Evolutionary conservation across 2,113 vertebrate genomes (phyloP).

Genomic region (Orthonyx spaldingii): DNA sequence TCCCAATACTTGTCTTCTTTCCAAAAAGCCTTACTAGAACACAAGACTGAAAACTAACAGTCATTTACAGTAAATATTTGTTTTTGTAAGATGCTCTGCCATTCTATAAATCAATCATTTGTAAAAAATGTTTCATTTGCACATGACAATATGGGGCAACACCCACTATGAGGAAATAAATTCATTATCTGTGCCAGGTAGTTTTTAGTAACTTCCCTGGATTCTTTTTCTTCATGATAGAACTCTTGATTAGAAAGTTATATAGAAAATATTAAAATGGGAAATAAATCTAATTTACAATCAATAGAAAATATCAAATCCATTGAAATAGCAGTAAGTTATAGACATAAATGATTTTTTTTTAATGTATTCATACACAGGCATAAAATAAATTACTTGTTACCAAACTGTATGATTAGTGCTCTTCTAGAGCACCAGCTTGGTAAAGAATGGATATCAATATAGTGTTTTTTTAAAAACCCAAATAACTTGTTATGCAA

Average conservation of each 20-base stretch:
- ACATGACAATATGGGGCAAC: not conserved
- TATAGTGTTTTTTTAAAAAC: not conserved
- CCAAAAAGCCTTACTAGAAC: not conserved
- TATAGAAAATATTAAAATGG: not conserved
- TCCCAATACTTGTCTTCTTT: slow-evolving; percentile 23
- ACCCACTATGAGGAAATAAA: not conserved
- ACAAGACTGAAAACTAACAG: not conserved
- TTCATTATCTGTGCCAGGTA: not conserved
- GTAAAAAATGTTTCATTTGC: not conserved
- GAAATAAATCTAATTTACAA: not conserved
- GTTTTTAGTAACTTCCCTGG: not conserved
- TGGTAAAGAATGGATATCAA: not conserved
- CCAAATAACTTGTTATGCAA: not conserved
- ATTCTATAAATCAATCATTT: not conserved
- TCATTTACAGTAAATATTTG: not conserved
- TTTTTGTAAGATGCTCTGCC: not conserved
- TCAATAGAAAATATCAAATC: not conserved
- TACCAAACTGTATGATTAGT: not conserved
- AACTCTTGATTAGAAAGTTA: not conserved
- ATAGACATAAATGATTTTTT: not conserved
- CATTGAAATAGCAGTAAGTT: not conserved
- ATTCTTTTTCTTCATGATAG: not conserved
- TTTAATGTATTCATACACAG: not conserved
- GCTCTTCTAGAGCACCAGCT: not conserved
- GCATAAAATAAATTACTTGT: not conserved